Conservation (phyloP, 2,888 invertebrate species). For the Orchesellides sinensis region DNA sequence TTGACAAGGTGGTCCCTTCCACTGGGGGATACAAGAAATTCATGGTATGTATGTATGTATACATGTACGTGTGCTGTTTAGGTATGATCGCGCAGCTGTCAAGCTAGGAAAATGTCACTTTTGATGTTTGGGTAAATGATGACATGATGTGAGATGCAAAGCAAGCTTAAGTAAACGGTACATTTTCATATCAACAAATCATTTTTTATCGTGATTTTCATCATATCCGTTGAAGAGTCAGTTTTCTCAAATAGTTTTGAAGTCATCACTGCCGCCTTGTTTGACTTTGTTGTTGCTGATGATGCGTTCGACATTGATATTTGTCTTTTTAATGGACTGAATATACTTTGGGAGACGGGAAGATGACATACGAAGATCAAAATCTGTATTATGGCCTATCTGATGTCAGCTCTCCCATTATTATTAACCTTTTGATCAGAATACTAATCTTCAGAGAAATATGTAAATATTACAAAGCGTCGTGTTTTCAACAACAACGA, state of each 20-base stretch:
- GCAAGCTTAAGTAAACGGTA: background rate
- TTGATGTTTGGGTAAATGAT: conserved; percentile 24
- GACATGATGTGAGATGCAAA: conserved; percentile 20
- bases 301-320: conserved; percentile 22
- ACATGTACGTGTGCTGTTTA: conserved; percentile 18
- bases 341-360: background rate
- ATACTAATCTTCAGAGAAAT: background rate
- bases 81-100: too few species aligned
- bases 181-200: too few species aligned
- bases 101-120: conserved; percentile 34
- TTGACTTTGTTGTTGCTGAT: conserved; percentile 13
- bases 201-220: background rate
- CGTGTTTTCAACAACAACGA: too few species aligned
- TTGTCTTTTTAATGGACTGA: conserved; percentile 8
- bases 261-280: background rate
- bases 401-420: too few species aligned
- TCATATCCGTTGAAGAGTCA: background rate
- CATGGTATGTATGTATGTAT: background rate
- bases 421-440: background rate
- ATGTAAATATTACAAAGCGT: background rate
- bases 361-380: background rate
- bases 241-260: background rate
- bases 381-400: too few species aligned
- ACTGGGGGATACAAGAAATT: too few species aligned
- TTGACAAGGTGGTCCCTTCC: conserved; percentile 44